Evolutionary conservation across 2,888 invertebrate species (phyloP), one percentile per base, ranked within the genome.

Genomic region (Melanotus villosus): DNA sequence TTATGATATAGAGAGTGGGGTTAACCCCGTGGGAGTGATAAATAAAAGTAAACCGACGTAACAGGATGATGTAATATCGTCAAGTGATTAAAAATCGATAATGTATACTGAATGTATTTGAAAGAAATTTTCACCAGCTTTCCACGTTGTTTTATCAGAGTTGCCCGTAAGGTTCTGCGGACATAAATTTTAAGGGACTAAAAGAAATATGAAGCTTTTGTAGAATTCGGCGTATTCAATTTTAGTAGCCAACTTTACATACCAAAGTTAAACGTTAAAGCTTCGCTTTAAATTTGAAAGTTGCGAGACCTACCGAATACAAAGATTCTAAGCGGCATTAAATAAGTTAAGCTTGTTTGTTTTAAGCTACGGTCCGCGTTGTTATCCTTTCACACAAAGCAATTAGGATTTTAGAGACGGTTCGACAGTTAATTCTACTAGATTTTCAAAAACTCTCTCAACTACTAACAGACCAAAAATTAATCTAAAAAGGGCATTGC

Each of bases 81-180:
- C 59, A 36, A 59, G 41, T 59, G 36, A 59, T 59, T 59, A 59
- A 43, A 59, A 59, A 59, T 59, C 57, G 30, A 59, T 59, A 59
- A 43, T 59, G 18, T 38, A 21, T n/a, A 43, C 32, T 52, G 30
- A 16, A 26, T 52, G 52, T 52, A 30, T 52, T 16, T 9, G 19
- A 43, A 43, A 43, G 43, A 43, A 43, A 43, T 43, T 43, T 43
- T 34, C 34, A 34, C n/a, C 34, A 34, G 34, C 12, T 34, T 43
- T 43, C 19, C 43, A 19, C 19, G 18, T 43, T 43, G 43, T 43
- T 43, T 43, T 7, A 10, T 9, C 43, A 19, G 9, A 9, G 16
- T 14, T 18, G 41, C 18, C 16, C n/a, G n/a, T n/a, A n/a, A n/a
- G n/a, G n/a, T n/a, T n/a, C n/a, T n/a, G n/a, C n/a, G n/a, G 7